Base-by-base conservation (phyloP, 2,113 vertebrate species). In the Anas platyrhynchos region DNA sequence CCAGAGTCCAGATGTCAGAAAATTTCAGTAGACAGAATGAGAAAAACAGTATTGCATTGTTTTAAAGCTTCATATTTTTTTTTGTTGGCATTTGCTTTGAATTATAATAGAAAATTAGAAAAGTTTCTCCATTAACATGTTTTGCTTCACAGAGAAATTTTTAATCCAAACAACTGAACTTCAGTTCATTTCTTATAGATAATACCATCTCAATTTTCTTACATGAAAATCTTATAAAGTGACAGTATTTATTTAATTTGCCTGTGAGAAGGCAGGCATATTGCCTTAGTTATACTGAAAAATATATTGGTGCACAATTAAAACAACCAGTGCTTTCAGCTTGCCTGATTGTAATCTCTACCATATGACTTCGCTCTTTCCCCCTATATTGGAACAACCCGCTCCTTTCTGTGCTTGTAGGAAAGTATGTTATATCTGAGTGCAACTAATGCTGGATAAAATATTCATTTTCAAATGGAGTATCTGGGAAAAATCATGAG, bases 331-430 rank as follows among this genome's bases (percentile, higher is more conserved):
- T 77, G 91, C 93, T 94, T 67, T 89, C 79, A 89, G 71, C 21
- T 62, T 94, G 81, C 59, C 91, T 89, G 74, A 94, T 92, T 87
- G 44, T 97, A 92, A 92, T 96, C 58, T 83, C 38, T 72, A 65
- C 87, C 91, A 89, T 91, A 97, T 94, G 74, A 85, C n/a, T 83
- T 82, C 21, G 14, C 48, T 87, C 41, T 66, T 79, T 29, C 78
- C 52, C 52, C 63, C 58, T 88, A 7, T 71, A 46, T 50, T 91
- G 91, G 84, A 97, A 68, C 59, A 58, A 36, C 41, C 36, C 74
- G 27, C 71, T 87, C 16, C 58, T 85, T 78, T 61, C 66, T 61
- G 17, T 87, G 41, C 63, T 91, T 66, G 16, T 18, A 93, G 77
- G 88, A 75, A 82, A 95, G 56, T 38, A 50, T 32, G 32, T n/a